Base-by-base conservation (phyloP, 2,797 vertebrate genomes). In the Sciaenops ocellatus region DNA sequence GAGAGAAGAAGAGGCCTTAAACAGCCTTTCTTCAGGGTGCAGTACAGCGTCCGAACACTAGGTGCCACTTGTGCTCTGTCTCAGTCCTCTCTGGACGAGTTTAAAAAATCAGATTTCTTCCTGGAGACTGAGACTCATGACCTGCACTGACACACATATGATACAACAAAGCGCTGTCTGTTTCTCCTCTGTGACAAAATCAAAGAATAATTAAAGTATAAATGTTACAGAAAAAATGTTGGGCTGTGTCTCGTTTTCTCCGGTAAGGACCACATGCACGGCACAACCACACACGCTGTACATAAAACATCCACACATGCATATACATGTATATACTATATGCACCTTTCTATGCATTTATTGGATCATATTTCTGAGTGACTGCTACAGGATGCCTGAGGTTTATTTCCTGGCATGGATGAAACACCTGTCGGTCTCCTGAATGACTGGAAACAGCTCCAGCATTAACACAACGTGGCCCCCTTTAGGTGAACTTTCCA, bases 1-100 rank as follows among this genome's bases (percentile, higher is more conserved):
- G 5, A 51, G 24, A 16, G 9, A 57, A 12, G 59, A 26, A 10
- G 1, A 69, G 46, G 69, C 51, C 57, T 72, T 10, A 3, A 55
- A 5, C n/a, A 54, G 30, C 24, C 30, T 38, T 46, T 30, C 48
- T 62, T 13, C 63, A 11, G 1, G 5, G 5, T 72, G 82, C 74
- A 83, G 70, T 80, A 30, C 51, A 16, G 1, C 6, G 56, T 10
- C 0, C 28, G 55, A 55, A 87, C 94, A 90, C 90, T 84, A 76
- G 94, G 87, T 92, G 94, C 44, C 93, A 87, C 90, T 90, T 93
- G 85, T 93, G 92, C 63, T 92, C 94, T 71, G 86, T 84, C 44
- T 80, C 42, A 74, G 66, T 2, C 30, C 62, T 65, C 24, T 56
- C 6, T 41, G 52, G 28, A 56, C 5, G 46, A 73, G 20, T 61